Percentiles rank a stretch among this genome's conserved stretches.
Evolutionary conservation across 2,113 vertebrate genomes (phyloP).

Genomic region (Fulica atra): DNA sequence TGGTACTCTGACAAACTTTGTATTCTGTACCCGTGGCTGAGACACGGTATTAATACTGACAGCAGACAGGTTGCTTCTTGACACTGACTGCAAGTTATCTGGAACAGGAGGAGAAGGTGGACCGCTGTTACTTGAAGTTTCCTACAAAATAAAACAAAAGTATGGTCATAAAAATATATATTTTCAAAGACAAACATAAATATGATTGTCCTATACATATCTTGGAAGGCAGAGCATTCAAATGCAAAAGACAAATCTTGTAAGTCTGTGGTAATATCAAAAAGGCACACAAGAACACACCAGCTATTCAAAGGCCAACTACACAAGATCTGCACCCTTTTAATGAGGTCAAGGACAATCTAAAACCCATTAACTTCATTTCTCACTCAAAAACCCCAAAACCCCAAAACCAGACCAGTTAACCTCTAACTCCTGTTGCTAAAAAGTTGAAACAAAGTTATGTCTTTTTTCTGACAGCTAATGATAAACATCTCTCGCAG

Average conservation of each 20-base stretch:
- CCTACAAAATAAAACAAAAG: conserved; percentile 56
- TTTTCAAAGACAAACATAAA: neutral
- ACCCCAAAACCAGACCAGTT: neutral
- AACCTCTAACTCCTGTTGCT: neutral
- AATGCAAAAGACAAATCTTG: neutral
- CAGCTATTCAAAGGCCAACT: neutral
- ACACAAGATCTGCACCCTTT: neutral
- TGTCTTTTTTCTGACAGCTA: neutral
- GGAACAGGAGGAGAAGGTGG: conserved; percentile 83
- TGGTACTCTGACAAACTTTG: conserved; percentile 83
- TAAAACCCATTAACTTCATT: neutral
- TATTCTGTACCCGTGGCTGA: conserved; percentile 78
- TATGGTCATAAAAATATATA: neutral
- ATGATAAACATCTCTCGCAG: neutral
- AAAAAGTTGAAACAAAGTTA: neutral
- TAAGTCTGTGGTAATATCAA: neutral
- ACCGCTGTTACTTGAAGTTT: conserved; percentile 81
- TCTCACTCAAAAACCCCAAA: neutral
- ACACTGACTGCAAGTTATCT: conserved; percentile 68
- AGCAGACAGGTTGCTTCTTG: conserved; percentile 83
- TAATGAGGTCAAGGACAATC: neutral
- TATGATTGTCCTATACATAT: neutral
- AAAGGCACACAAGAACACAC: neutral
- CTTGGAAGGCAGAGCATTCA: neutral
- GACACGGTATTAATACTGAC: conserved; percentile 86